Evolutionary conservation across 2,888 invertebrate species (phyloP), one percentile per base, ranked within the genome.

Genomic region (Pyrrhia umbra): DNA sequence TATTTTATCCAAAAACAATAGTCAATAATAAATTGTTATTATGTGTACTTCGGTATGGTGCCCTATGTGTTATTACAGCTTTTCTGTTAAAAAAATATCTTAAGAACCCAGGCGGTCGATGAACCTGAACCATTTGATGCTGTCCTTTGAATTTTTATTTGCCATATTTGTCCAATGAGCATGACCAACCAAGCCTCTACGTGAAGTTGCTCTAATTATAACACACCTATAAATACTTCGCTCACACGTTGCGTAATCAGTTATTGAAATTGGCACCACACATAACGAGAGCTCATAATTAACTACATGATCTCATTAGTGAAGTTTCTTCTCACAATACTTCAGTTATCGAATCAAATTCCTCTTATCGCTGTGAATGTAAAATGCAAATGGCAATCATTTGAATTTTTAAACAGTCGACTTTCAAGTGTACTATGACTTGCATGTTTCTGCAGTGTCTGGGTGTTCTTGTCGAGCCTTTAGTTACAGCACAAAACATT

Each of bases 401-500:
- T 62, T 47, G 10, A 21, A 20, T 54, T 75, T 57, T 39, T 2
- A 13, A 51, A 49, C 23, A 52, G 46, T 52, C 59, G 55, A 18
- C 8, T 25, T 21, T 10, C 16, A 51, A 20, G 56, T 42, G 51
- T 40, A 52, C 40, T 8, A 57, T 75, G 55, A 72, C 75, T 43
- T 55, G 39, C 55, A 56, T 25, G 27, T 52, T 75, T 50, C 20
- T 71, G 39, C 20, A 39, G 30, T 50, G 18, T 65, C 21, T 55
- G 43, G 18, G 18, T 47, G 34, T 54, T 59, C 54, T n/a, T 66
- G 68, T 74, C 62, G 68, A 68, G 77, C 62, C 47, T 43, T 37
- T 60, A 71, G 75, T 78, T 81, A 81, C 77, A 77, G 67, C 61
- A 74, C 60, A 84, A 77, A 83, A 85, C 85, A 85, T 89, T 86